Evolutionary conservation across 1,140 invertebrate genomes (phyloP).

Genomic region (Wiebesia pumilae): DNA sequence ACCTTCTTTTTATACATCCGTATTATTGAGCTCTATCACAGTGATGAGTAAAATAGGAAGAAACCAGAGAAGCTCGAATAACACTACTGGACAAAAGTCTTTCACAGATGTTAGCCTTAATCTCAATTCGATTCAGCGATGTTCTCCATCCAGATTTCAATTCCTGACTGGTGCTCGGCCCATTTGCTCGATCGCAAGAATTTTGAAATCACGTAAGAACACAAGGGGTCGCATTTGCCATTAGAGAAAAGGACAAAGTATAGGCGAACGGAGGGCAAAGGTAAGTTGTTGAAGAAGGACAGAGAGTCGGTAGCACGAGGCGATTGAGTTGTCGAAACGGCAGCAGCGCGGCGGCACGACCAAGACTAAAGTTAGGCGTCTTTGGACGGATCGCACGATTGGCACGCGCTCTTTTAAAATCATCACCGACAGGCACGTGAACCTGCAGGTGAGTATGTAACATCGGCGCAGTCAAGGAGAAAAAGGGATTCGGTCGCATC

Average conservation of each 20-base stretch:
- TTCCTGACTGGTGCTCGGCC: background rate
- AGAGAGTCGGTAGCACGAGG: background rate
- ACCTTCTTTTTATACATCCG: no score
- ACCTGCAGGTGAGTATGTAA: background rate
- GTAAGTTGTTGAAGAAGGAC: background rate
- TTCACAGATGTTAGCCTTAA: background rate
- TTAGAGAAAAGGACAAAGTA: background rate
- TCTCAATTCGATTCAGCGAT: background rate
- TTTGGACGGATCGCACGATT: slow-evolving; percentile 43
- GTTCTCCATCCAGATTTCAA: background rate
- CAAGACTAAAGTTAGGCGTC: slow-evolving; percentile 50
- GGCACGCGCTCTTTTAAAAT: background rate
- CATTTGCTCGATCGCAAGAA: background rate
- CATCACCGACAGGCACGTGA: background rate
- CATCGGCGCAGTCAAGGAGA: background rate
- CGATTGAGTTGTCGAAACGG: background rate
- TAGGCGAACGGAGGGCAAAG: no score
- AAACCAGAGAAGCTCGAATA: background rate
- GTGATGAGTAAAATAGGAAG: no score
- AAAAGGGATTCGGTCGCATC: background rate
- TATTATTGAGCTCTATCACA: no score
- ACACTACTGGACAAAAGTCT: background rate
- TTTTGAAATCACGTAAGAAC: no score
- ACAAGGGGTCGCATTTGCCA: background rate
- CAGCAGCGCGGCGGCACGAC: background rate